These are phyloP conservation scores for Andrena trimmerana DNA, from an alignment of 2,888 invertebrate genomes.

Conservation along the genomic window DNA sequence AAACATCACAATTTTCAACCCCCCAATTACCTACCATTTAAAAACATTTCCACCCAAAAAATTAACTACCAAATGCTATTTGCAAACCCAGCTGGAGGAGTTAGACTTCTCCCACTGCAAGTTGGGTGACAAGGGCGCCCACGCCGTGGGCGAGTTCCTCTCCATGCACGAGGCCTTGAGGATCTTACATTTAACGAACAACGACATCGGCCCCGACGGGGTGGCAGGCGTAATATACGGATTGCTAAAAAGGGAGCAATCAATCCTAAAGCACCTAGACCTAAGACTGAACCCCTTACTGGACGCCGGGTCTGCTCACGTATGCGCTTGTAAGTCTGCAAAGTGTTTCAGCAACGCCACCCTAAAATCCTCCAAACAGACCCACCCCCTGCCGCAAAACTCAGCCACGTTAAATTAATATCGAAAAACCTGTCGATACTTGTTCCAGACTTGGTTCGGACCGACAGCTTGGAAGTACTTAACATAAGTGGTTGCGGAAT, in stretches of 20 bases:
- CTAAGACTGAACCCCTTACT: slow-evolving; percentile 88
- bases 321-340: slow-evolving; percentile 76
- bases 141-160: slow-evolving; percentile 87
- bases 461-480: slow-evolving; percentile 71
- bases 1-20: neutral
- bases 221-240: slow-evolving; percentile 87
- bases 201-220: slow-evolving; percentile 87
- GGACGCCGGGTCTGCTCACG: slow-evolving; percentile 86
- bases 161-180: slow-evolving; percentile 86
- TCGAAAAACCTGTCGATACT: slow-evolving; percentile 3
- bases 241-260: slow-evolving; percentile 81
- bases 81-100: slow-evolving; percentile 86
- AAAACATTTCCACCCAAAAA: neutral
- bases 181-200: slow-evolving; percentile 86
- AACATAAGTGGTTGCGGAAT: slow-evolving; percentile 80
- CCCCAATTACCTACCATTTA: neutral
- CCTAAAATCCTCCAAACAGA: neutral
- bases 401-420: no score
- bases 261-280: slow-evolving; percentile 84
- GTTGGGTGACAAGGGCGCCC: slow-evolving; percentile 88
- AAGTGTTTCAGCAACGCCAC: neutral
- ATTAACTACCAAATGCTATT: neutral
- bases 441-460: slow-evolving; percentile 76
- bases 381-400: neutral
- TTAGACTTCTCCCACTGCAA: slow-evolving; percentile 89